Percentiles rank a stretch among this genome's conserved stretches.
phyloP scores from a whole-genome alignment of 2,888 invertebrate species.

The Caenorhabditis sinica region DNA sequence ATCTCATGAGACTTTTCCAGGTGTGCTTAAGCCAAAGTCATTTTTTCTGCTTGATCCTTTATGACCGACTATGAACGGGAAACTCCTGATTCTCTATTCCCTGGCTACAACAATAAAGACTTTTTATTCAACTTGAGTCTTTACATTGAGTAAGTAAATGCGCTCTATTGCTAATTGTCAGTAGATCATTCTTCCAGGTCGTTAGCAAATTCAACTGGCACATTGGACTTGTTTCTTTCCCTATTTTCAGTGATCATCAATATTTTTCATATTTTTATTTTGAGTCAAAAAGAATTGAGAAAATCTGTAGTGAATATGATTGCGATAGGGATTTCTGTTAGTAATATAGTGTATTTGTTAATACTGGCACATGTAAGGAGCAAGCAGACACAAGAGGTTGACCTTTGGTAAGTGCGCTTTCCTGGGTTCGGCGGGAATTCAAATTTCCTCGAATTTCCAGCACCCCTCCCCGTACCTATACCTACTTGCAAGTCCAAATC shows the following conservation, averaged over 20 bases:
- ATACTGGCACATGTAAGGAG: background rate
- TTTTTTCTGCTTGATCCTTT: too few species aligned
- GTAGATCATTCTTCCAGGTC: background rate
- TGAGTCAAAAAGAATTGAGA: slow-evolving; percentile 17
- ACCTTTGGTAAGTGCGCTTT: slow-evolving; percentile 14
- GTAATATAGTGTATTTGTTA: background rate
- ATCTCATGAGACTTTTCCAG: too few species aligned
- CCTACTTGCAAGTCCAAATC: background rate
- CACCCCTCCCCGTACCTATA: background rate
- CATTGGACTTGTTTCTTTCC: background rate
- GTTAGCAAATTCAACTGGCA: background rate
- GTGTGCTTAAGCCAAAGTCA: background rate
- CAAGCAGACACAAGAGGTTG: background rate
- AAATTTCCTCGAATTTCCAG: slow-evolving; percentile 10
- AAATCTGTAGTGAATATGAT: slow-evolving; percentile 13
- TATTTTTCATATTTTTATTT: slow-evolving; percentile 1
- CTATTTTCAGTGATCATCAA: background rate
- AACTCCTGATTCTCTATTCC: background rate
- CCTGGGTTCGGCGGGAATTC: background rate
- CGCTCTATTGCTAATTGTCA: too few species aligned
- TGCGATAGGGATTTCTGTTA: background rate
- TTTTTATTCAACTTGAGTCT: background rate
- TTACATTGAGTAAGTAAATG: background rate
- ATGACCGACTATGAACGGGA: background rate
- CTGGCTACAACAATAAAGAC: background rate